These are phyloP conservation scores for Malaclemys terrapin DNA, from an alignment of 2,113 vertebrate genomes.

Conservation along the genomic window DNA sequence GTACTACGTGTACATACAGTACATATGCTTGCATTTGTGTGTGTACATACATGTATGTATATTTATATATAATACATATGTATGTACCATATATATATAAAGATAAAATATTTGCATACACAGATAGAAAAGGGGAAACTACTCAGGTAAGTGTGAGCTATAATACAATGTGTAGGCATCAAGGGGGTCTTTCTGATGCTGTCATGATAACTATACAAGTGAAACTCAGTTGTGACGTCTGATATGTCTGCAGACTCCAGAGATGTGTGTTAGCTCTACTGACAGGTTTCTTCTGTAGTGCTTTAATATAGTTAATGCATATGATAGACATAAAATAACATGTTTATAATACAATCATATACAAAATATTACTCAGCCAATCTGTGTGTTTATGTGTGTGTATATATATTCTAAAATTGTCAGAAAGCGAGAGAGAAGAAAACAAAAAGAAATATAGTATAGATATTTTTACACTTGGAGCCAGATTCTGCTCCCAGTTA, in stretches of 20 bases:
- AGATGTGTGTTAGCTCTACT: conserved; percentile 19
- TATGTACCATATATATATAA: neutral
- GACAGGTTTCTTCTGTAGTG: conserved; percentile 62
- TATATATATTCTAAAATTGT: conserved; percentile 29
- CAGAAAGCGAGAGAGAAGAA: conserved; percentile 53
- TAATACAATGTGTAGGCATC: neutral
- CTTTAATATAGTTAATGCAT: conserved; percentile 73
- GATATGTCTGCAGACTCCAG: conserved; percentile 28
- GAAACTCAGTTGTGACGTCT: conserved; percentile 30
- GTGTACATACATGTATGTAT: neutral
- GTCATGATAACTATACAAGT: neutral
- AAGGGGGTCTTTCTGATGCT: conserved; percentile 5
- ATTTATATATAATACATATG: neutral
- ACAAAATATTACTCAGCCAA: conserved; percentile 69
- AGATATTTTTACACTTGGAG: conserved; percentile 54
- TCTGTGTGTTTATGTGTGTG: conserved; percentile 68
- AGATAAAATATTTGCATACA: neutral
- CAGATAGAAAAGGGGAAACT: conserved; percentile 15
- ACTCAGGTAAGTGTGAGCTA: conserved; percentile 33
- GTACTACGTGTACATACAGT: neutral
- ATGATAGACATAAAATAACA: conserved; percentile 16
- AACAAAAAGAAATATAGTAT: conserved; percentile 34
- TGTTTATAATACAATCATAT: conserved; percentile 70
- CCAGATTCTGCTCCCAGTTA: conserved; percentile 61
- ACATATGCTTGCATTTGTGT: neutral